A percentile compares a stretch with the other conserved stretches of the same genome.
These are phyloP conservation scores for Ennomos quercinarius DNA, from an alignment of 2,888 invertebrate species.

Conservation along the genomic window DNA sequence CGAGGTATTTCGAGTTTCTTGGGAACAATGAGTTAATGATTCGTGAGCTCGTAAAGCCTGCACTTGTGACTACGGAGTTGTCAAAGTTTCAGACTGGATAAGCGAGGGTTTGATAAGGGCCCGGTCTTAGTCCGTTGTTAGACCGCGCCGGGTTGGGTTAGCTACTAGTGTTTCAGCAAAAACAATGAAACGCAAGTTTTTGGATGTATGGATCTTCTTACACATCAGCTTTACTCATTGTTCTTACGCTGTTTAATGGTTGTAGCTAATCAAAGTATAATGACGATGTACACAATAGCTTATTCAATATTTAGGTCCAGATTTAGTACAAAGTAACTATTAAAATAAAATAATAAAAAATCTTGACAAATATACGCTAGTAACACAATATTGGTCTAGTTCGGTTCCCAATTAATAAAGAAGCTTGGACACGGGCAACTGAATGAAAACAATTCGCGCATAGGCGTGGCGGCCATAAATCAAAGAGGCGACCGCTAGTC, in stretches of 20 bases:
- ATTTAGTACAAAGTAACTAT: too few relatives aligned
- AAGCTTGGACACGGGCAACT: conserved; percentile 19
- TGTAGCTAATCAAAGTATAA: too few relatives aligned
- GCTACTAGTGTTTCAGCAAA: conserved; percentile 22
- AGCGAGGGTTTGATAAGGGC: conserved; percentile 62
- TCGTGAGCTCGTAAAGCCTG: conserved; percentile 69
- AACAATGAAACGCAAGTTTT: conserved; percentile 36
- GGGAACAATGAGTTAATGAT: conserved; percentile 79
- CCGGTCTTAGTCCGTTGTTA: conserved; percentile 41
- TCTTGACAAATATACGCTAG: not conserved
- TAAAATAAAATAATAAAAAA: not conserved
- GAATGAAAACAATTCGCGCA: conserved; percentile 34
- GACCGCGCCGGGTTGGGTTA: conserved; percentile 1
- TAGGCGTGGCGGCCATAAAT: conserved; percentile 50
- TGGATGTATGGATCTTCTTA: conserved; percentile 6
- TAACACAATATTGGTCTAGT: conserved; percentile 8
- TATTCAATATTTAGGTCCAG: too few relatives aligned
- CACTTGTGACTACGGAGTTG: conserved; percentile 63
- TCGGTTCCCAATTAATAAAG: conserved; percentile 23
- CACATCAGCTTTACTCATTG: conserved; percentile 7
- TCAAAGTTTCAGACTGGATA: conserved; percentile 63
- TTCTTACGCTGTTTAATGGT: not conserved
- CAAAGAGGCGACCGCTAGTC: conserved; percentile 47
- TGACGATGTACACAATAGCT: too few relatives aligned
- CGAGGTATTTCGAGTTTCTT: conserved; percentile 67